These are phyloP conservation scores for Sinocyclocheilus anophthalmus DNA, from an alignment of 2,113 vertebrate species.

Conservation along the genomic window DNA sequence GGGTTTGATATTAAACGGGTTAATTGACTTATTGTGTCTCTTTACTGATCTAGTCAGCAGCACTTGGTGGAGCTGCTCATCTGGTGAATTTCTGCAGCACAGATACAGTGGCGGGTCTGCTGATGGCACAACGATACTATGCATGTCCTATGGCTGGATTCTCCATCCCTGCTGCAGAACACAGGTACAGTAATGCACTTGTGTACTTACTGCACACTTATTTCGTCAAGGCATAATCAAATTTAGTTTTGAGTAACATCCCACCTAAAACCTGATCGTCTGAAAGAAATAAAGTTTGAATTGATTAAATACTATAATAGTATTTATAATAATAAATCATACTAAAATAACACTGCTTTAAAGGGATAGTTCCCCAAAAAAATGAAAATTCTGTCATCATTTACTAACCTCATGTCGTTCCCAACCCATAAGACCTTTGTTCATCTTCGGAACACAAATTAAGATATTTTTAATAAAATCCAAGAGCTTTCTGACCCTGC, in stretches of 20 bases:
- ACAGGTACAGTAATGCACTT: conserved; percentile 68
- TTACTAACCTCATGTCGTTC: no score
- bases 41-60: conserved; percentile 71
- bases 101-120: conserved; percentile 76
- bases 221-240: neutral
- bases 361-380: no score
- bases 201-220: neutral
- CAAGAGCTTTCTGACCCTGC: no score
- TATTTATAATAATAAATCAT: neutral
- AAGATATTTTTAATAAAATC: no score
- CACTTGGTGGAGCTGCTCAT: conserved; percentile 77
- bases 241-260: neutral
- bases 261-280: neutral
- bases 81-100: conserved; percentile 79
- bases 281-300: neutral
- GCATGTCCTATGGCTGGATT: conserved; percentile 77
- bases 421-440: no score
- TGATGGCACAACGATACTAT: conserved; percentile 77
- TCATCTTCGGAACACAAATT: no score
- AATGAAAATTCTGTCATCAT: no score
- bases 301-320: neutral
- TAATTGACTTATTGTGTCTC: neutral
- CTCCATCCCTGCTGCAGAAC: conserved; percentile 79
- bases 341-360: neutral
- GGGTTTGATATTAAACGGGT: neutral